These are phyloP conservation scores for Synergus japonicus DNA, from an alignment of 2,888 invertebrate species.

Conservation along the genomic window DNA sequence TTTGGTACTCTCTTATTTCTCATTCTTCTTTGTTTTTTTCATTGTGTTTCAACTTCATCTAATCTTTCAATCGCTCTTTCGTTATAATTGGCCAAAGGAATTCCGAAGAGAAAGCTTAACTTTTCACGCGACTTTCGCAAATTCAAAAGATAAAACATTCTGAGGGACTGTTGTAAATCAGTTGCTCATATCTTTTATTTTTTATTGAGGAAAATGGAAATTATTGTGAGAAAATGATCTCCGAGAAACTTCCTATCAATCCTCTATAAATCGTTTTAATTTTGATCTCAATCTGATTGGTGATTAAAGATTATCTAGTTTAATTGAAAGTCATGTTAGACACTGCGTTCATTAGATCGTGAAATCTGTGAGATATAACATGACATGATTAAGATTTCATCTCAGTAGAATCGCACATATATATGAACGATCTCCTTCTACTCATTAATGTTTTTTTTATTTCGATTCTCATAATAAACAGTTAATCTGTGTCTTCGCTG, in stretches of 20 bases:
- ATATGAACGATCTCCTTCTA: slow-evolving; percentile 1
- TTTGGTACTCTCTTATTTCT: slow-evolving; percentile 37
- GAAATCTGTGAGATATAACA: background rate
- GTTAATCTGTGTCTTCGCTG: slow-evolving; percentile 11
- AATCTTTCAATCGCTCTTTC: slow-evolving; percentile 40
- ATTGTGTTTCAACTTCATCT: slow-evolving; percentile 38
- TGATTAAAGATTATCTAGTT: slow-evolving; percentile 20
- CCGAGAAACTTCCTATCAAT: too few relatives aligned
- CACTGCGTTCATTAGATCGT: slow-evolving; percentile 11
- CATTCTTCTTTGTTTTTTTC: slow-evolving; percentile 9
- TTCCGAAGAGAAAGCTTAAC: slow-evolving; percentile 20
- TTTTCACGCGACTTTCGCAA: background rate
- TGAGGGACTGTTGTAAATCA: too few relatives aligned
- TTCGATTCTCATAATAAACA: slow-evolving; percentile 10
- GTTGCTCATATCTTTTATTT: too few relatives aligned
- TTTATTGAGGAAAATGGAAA: too few relatives aligned
- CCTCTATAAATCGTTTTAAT: background rate
- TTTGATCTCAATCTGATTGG: background rate
- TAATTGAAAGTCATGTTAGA: slow-evolving; percentile 1
- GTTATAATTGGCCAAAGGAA: slow-evolving; percentile 26
- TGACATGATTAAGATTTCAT: slow-evolving; percentile 14
- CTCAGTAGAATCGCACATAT: background rate
- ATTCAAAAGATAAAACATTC: background rate
- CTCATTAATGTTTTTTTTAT: background rate
- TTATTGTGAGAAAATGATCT: too few relatives aligned